Evolutionary conservation across 2,797 vertebrate species (phyloP), one percentile per base, ranked within the genome.

Genomic region (Okamejei kenojei): DNA sequence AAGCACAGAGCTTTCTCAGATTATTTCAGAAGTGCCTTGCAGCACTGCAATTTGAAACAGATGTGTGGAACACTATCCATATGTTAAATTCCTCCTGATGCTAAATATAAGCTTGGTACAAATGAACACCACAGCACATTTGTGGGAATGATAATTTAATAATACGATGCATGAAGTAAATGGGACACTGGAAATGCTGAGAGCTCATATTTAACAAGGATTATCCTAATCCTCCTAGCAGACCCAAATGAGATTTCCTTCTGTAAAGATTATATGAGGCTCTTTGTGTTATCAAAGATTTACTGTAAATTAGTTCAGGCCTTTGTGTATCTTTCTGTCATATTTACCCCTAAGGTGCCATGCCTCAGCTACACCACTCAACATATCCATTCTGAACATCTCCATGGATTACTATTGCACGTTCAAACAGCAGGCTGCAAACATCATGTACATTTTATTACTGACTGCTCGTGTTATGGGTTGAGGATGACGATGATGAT

Each of bases 91-190:
- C 84, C n/a, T 35, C 84, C 32, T 68, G n/a, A 35, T 88, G 84
- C n/a, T 88, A 65, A 88, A 68, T 68, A 32, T 88, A 88, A 88
- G 35, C 13, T 65, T 2, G n/a, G n/a, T 88, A 68, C 15, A 88
- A 88, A 32, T 88, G 61, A 88, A 88, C 65, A 21, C 84, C 29
- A 9, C n/a, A 65, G 84, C 84, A 88, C 21, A 88, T 88, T 65
- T 65, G 21, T 35, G 7, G n/a, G n/a, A n/a, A 68, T 21, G 17
- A 32, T 88, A 63, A 23, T 88, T 88, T 68, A 88, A 35, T 88
- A 35, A 7, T 63, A 65, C 2, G 1, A 32, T 65, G 6, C 29
- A 63, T 35, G n/a, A 88, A n/a, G 61, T 65, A 68, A 68, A 35
- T 88, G 19, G 84, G 7, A 68, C n/a, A 21, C 17, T 35, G 84